phyloP scores from a whole-genome alignment of 2,113 vertebrate genomes.

The Grammomys dolichurus region DNA sequence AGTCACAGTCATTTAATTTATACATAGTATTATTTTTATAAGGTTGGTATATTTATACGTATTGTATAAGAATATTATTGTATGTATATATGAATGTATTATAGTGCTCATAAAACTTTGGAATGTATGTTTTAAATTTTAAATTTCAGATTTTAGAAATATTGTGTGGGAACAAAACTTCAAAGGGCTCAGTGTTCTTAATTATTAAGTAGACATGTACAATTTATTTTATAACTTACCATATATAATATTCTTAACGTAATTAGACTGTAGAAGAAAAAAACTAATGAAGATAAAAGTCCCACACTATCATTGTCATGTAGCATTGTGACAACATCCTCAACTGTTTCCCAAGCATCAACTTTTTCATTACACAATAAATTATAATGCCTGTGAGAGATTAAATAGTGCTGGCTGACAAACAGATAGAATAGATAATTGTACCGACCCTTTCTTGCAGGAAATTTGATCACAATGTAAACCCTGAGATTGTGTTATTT shows the following conservation, averaged over 20 bases:
- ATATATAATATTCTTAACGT: neutral
- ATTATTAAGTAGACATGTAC: neutral
- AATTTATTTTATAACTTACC: neutral
- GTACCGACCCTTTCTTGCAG: neutral
- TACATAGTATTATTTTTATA: too few species aligned
- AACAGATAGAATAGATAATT: neutral
- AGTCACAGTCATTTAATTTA: too few species aligned
- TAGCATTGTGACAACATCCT: neutral
- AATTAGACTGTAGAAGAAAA: neutral
- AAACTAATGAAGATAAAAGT: neutral
- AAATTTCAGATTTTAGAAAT: neutral
- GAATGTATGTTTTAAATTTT: neutral
- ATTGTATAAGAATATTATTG: too few species aligned
- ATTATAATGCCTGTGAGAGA: neutral
- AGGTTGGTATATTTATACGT: too few species aligned
- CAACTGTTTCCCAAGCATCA: conserved; percentile 3
- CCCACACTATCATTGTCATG: neutral
- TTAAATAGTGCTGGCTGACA: neutral
- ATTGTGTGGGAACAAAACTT: neutral
- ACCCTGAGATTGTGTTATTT: too few species aligned
- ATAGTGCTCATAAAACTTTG: too few species aligned
- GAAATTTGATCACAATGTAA: too few species aligned
- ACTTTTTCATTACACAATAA: conserved; percentile 1
- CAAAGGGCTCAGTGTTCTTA: neutral
- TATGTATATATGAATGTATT: too few species aligned